Conservation (phyloP, 2,888 invertebrate species). For the Acanthococcus lagerstroemiae region DNA sequence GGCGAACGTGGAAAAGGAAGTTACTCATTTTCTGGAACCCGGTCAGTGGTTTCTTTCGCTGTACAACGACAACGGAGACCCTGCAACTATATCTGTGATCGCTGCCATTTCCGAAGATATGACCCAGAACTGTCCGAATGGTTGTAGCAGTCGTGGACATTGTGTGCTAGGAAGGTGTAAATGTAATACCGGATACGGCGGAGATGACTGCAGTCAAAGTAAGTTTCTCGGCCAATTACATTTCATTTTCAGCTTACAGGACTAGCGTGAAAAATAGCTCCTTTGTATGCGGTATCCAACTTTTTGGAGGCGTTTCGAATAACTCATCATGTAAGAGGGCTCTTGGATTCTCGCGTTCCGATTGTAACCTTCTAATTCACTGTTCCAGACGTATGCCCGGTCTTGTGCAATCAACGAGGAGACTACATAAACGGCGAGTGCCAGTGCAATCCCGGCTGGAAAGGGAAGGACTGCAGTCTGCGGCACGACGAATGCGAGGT, state of each 20-base stretch:
- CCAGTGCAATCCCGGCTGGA: constrained; percentile 96
- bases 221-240: constrained; percentile 42
- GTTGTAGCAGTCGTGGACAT: constrained; percentile 93
- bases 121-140: constrained; percentile 91
- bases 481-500: constrained; percentile 94
- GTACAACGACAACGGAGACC: constrained; percentile 90
- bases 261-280: too few species aligned
- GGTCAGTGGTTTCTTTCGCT: constrained; percentile 94
- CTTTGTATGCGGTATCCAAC: too few species aligned
- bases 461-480: constrained; percentile 92
- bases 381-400: constrained; percentile 77
- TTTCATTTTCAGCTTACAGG: too few species aligned
- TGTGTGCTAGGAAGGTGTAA: constrained; percentile 91
- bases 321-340: too few species aligned
- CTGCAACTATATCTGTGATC: constrained; percentile 74
- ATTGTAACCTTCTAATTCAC: background rate
- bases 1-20: constrained; percentile 81
- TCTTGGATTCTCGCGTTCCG: too few species aligned
- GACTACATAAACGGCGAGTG: constrained; percentile 94
- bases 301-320: too few species aligned
- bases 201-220: constrained; percentile 94
- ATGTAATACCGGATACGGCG: constrained; percentile 92
- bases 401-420: constrained; percentile 91
- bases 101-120: constrained; percentile 79
- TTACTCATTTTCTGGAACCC: constrained; percentile 88